Percentiles rank a stretch among this genome's conserved stretches.
phyloP scores from a whole-genome alignment of 2,113 vertebrate genomes.

The Microcebus ravelobensis region DNA sequence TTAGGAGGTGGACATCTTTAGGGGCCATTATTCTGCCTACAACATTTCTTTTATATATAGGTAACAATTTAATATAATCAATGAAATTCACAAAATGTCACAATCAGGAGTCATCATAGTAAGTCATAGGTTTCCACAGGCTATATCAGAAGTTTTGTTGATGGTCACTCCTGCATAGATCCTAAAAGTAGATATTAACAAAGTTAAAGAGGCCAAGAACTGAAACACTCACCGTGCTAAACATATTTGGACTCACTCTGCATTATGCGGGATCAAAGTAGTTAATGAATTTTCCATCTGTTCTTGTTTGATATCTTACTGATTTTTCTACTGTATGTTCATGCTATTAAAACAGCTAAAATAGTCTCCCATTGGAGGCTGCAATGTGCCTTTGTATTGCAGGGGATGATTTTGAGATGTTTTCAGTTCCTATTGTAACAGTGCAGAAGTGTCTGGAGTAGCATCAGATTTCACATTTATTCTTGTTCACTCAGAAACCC shows the following conservation, averaged over 20 bases:
- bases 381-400: not conserved
- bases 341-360: not conserved
- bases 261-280: not conserved
- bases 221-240: not conserved
- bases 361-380: not conserved
- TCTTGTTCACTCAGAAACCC: conserved; percentile 8
- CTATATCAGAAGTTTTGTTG: not conserved
- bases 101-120: not conserved
- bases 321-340: not conserved
- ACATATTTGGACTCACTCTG: not conserved
- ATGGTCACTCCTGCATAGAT: not conserved
- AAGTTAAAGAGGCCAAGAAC: not conserved
- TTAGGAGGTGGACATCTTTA: not conserved
- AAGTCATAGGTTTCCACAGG: not conserved
- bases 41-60: not conserved
- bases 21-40: not conserved
- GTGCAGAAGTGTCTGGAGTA: not conserved
- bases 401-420: not conserved
- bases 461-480: conserved; percentile 43
- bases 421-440: not conserved
- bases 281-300: conserved; percentile 41
- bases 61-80: not conserved
- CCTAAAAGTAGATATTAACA: not conserved
- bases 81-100: not conserved
- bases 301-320: conserved; percentile 23